Base-by-base conservation (phyloP, 1,140 invertebrate genomes). In the Euwallacea similis region DNA sequence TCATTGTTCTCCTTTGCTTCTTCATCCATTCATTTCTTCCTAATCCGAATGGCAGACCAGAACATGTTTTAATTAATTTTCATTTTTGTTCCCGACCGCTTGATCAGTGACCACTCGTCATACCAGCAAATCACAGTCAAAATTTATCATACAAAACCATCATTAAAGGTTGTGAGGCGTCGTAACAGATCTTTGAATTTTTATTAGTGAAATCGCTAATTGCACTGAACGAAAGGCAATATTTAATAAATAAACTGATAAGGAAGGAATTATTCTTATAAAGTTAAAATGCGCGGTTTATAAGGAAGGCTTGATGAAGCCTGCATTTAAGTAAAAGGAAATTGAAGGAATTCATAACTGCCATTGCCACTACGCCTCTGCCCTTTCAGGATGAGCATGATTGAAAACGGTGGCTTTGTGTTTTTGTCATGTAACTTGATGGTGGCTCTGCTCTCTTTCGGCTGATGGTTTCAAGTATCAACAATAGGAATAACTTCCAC, bases 21-120 rank as follows among this genome's bases (percentile, higher is more conserved):
- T 75, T 77, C 75, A 78, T 76, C 77, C 77, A 78, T 79, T 79
- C 77, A 78, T 79, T 76, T 79, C 72, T 73, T 71, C 74, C 67
- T 62, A 61, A 68, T 64, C 43, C 67, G 74, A 76, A 79, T 79
- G 76, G 76, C 74, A 77, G 75, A 60, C 59, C 76, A 71, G 74
- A 77, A 74, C 77, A 77, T 74, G 77, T 76, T 79, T 79, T 79
- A 79, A 79, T 79, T 79, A 79, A 79, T 79, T 79, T 78, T 75
- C 70, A 78, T 78, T 76, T 79, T 78, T 77, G 69, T 75, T 75
- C 70, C 69, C 63, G 44, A 60, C 56, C 53, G 61, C 55, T 10
- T 60, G 43, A n/a, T 13, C 70, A 70, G 61, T 70, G 69, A 33
- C 69, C 15, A 54, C 47, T 44, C 65, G 65, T 67, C 11, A 50